Evolutionary conservation across 2,113 vertebrate species (phyloP).

Genomic region (Nesospiza acunhae): DNA sequence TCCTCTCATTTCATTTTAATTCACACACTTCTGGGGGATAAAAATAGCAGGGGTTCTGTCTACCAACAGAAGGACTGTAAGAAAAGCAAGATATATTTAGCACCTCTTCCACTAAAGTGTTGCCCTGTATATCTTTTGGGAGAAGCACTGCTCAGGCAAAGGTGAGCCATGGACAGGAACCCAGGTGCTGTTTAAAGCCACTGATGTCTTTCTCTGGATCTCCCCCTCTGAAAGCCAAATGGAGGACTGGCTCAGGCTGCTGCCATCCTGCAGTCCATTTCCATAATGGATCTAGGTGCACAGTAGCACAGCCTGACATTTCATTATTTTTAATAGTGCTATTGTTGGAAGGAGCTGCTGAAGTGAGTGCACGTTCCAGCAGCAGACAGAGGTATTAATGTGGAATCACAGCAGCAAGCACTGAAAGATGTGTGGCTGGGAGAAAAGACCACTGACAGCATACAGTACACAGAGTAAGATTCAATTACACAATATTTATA

Average conservation of each 20-base stretch:
- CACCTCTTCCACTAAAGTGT: background rate
- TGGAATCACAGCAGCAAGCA: background rate
- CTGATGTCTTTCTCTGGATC: background rate
- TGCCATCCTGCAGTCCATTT: background rate
- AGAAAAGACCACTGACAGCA: conserved; percentile 9
- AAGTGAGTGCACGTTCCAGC: background rate
- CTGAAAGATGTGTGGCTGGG: conserved; percentile 1
- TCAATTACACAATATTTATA: conserved; percentile 23
- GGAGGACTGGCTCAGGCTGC: background rate
- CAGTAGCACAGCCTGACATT: conserved; percentile 10
- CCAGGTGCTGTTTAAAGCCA: background rate
- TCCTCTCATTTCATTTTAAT: background rate
- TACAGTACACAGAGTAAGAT: background rate
- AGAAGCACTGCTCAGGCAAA: background rate
- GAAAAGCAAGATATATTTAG: background rate
- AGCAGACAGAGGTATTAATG: background rate
- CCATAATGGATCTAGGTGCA: background rate
- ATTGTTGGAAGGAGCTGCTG: conserved; percentile 32
- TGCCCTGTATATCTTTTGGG: background rate
- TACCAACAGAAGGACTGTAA: background rate
- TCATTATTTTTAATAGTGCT: conserved; percentile 45
- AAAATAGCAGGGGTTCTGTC: background rate
- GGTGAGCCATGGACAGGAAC: background rate
- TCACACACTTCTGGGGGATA: background rate
- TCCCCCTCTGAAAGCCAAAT: background rate